Conservation (phyloP, 1,140 invertebrate species). For the Diabrotica undecimpunctata region DNA sequence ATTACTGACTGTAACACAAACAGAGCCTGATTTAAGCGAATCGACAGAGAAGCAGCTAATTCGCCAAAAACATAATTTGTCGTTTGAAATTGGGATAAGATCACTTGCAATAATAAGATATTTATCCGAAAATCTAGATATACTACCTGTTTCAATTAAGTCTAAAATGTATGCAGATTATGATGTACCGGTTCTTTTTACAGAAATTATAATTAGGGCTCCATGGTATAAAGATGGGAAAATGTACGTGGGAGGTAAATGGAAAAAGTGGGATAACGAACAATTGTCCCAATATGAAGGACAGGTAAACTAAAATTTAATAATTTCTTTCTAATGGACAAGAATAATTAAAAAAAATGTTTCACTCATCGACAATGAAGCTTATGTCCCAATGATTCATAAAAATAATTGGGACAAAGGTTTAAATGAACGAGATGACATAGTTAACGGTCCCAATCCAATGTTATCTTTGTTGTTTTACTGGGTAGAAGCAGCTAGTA, state of each 20-base stretch:
- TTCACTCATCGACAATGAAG: not conserved
- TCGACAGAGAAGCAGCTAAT: slow-evolving; percentile 56
- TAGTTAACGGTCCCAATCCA: too few species aligned
- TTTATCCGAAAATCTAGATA: slow-evolving; percentile 50
- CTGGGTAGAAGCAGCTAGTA: too few species aligned
- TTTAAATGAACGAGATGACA: too few species aligned
- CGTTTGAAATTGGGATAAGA: slow-evolving; percentile 68
- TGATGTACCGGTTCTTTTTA: slow-evolving; percentile 70
- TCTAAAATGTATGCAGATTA: slow-evolving; percentile 62
- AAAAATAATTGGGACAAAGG: too few species aligned
- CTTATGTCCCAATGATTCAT: not conserved
- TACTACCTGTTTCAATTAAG: slow-evolving; percentile 58
- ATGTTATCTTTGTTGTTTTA: too few species aligned
- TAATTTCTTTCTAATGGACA: not conserved
- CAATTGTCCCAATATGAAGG: slow-evolving; percentile 64
- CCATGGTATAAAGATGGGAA: slow-evolving; percentile 65
- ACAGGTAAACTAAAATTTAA: slow-evolving; percentile 32
- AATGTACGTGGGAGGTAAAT: slow-evolving; percentile 59
- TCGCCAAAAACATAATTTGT: slow-evolving; percentile 60
- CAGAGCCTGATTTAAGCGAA: slow-evolving; percentile 48
- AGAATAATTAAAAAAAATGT: not conserved
- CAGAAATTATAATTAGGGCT: slow-evolving; percentile 60
- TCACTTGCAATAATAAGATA: slow-evolving; percentile 68
- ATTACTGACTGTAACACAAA: slow-evolving; percentile 38
- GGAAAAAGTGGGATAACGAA: slow-evolving; percentile 54